Evolutionary conservation across 1,140 invertebrate species (phyloP).

Genomic region (Drosophila melanogaster): DNA sequence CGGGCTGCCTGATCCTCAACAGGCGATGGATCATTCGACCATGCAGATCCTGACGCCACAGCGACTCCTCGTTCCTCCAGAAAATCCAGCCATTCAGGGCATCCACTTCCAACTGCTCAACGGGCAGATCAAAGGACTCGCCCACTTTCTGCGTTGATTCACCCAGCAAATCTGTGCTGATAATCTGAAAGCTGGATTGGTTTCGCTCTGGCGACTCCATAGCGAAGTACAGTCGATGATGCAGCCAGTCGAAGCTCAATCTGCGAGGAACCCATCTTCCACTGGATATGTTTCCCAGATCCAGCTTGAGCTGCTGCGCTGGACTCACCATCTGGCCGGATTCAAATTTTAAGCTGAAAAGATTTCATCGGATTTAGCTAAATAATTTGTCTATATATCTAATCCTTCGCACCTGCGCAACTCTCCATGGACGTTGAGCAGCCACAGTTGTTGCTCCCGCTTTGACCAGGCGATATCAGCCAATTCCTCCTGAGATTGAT

Average conservation of each 20-base stretch:
- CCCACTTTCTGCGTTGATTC: background rate
- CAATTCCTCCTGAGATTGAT: constrained; percentile 39
- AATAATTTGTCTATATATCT: background rate
- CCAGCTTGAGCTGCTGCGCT: background rate
- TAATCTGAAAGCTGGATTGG: constrained; percentile 57
- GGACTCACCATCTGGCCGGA: constrained; percentile 14
- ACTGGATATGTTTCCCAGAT: background rate
- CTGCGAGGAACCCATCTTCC: constrained; percentile 85
- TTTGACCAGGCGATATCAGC: constrained; percentile 90
- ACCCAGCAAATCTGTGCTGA: constrained; percentile 31
- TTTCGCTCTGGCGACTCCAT: constrained; percentile 85
- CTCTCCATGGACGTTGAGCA: constrained; percentile 86
- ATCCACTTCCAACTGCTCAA: constrained; percentile 94
- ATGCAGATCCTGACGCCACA: constrained; percentile 92
- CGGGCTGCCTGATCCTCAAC: constrained; percentile 65
- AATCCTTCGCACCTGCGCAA: constrained; percentile 45
- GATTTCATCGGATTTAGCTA: too few relatives aligned
- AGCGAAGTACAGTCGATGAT: constrained; percentile 92
- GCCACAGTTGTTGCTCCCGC: constrained; percentile 88
- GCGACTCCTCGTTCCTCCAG: constrained; percentile 88
- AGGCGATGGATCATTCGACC: constrained; percentile 15
- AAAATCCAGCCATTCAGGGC: constrained; percentile 96
- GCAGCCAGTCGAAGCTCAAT: constrained; percentile 95
- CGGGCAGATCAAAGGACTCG: background rate
- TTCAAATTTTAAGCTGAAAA: constrained; percentile 28